Conservation (phyloP, 2,797 vertebrate genomes). For the Peromyscus attwateri region DNA sequence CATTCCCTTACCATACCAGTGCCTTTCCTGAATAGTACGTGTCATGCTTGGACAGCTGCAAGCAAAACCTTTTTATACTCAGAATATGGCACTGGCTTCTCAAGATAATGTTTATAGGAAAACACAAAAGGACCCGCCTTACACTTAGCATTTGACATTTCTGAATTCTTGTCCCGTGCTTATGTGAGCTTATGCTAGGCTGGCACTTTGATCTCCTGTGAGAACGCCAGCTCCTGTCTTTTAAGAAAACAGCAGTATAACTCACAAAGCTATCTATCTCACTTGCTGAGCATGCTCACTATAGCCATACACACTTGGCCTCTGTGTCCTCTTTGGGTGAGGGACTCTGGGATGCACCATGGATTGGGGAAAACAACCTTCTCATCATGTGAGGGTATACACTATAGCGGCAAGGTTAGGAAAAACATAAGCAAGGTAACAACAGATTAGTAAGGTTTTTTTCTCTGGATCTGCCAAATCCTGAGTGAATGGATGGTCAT, state of each 20-base stretch:
- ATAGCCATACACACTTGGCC: not conserved
- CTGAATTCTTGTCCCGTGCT: conserved; percentile 25
- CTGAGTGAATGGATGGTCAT: not conserved
- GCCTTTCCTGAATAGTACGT: conserved; percentile 30
- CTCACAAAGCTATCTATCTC: not conserved
- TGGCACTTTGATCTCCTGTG: not conserved
- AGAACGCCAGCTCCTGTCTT: conserved; percentile 40
- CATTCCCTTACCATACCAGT: not conserved
- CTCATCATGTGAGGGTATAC: not conserved
- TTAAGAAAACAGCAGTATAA: not conserved
- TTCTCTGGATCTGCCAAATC: not conserved
- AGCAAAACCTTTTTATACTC: conserved; percentile 32
- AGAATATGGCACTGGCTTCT: conserved; percentile 13
- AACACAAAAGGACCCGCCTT: not conserved
- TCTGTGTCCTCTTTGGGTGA: not conserved
- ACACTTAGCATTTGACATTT: not conserved
- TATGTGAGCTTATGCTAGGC: not conserved
- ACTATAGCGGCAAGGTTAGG: not conserved
- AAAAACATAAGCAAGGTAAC: conserved; percentile 2
- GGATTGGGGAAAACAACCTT: not conserved
- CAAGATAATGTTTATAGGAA: not conserved
- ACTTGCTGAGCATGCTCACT: not conserved
- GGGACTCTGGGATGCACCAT: not conserved
- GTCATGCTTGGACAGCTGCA: conserved; percentile 24
- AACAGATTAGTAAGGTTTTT: not conserved